Evolutionary conservation across 2,113 vertebrate genomes (phyloP).

Genomic region (Passer domesticus): DNA sequence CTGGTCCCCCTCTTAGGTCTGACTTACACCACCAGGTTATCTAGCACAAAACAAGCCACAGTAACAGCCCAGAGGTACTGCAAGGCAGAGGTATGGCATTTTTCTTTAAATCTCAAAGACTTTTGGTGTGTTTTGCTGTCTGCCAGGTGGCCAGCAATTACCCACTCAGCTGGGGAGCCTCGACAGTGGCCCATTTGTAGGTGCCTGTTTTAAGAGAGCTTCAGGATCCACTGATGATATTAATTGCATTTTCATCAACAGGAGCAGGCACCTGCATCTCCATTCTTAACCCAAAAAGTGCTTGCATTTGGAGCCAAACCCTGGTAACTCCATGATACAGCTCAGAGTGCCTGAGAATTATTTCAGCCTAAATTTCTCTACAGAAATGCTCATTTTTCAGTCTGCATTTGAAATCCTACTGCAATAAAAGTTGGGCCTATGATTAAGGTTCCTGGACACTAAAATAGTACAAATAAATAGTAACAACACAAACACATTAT

Average conservation of each 20-base stretch:
- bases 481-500: background rate
- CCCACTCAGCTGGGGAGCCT: background rate
- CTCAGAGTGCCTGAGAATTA: background rate
- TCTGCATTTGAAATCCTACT: background rate
- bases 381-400: conserved; percentile 12
- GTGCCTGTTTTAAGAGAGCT: background rate
- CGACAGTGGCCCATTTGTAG: background rate
- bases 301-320: background rate
- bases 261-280: background rate
- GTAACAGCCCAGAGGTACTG: background rate
- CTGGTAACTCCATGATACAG: background rate
- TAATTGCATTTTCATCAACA: background rate
- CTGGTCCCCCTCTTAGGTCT: background rate
- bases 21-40: background rate
- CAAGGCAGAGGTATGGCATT: background rate
- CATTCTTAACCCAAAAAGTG: background rate
- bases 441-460: background rate
- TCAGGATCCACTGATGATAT: background rate
- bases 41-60: background rate
- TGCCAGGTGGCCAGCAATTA: background rate
- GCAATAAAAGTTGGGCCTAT: background rate
- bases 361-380: background rate
- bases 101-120: background rate
- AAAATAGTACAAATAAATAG: conserved; percentile 1
- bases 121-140: background rate